Evolutionary conservation across 2,113 vertebrate genomes (phyloP).

Genomic region (Athene cunicularia): DNA sequence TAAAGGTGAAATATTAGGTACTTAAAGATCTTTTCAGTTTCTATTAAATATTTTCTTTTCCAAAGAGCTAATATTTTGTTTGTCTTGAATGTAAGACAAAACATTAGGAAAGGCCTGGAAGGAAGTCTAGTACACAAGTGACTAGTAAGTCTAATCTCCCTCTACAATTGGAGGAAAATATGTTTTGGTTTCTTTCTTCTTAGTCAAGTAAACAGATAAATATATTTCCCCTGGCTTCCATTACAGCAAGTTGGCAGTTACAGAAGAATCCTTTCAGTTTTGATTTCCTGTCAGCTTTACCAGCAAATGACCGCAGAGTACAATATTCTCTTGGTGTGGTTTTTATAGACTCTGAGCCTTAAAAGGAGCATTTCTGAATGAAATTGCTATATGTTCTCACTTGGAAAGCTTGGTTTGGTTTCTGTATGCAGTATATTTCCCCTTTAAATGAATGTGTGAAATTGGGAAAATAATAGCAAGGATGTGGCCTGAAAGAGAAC

Average conservation of each 20-base stretch:
- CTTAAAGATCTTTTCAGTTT: neutral
- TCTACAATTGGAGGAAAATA: slow-evolving; percentile 42
- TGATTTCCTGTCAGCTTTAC: slow-evolving; percentile 63
- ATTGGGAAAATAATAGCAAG: neutral
- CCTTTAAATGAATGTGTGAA: neutral
- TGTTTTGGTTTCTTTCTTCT: slow-evolving; percentile 61
- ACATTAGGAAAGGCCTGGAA: slow-evolving; percentile 37
- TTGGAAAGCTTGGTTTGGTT: neutral
- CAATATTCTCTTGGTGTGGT: slow-evolving; percentile 25
- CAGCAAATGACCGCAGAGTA: slow-evolving; percentile 28
- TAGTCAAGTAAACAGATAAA: slow-evolving; percentile 63
- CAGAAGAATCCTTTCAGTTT: slow-evolving; percentile 60
- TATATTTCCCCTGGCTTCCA: slow-evolving; percentile 61
- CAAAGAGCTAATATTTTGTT: slow-evolving; percentile 19
- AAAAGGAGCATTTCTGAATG: slow-evolving; percentile 25
- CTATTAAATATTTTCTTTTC: neutral
- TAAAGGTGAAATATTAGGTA: neutral
- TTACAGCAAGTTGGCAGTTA: slow-evolving; percentile 41
- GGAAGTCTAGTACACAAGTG: slow-evolving; percentile 44
- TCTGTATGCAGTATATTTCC: neutral
- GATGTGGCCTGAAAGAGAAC: neutral
- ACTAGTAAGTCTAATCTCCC: slow-evolving; percentile 22
- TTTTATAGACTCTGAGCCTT: slow-evolving; percentile 28
- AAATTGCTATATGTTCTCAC: neutral
- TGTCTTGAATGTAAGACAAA: slow-evolving; percentile 42